Conservation (phyloP, 2,113 vertebrate genomes). For the Silurus meridionalis region DNA sequence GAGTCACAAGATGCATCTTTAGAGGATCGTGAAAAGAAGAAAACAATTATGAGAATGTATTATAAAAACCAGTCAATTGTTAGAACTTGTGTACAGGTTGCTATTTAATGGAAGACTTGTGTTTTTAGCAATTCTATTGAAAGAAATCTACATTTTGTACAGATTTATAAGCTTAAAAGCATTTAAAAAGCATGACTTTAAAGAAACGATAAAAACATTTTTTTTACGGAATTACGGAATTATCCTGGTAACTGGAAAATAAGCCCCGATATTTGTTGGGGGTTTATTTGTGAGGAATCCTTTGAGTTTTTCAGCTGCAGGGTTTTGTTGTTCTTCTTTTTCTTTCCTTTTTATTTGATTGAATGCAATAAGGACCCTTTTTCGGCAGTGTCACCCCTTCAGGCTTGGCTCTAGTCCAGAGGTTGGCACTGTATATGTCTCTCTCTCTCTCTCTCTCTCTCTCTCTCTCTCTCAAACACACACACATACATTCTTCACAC, state of each 20-base stretch:
- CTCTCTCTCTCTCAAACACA: neutral
- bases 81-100: neutral
- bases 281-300: neutral
- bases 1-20: neutral
- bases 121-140: neutral
- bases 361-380: neutral
- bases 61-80: neutral
- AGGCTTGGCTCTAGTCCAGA: conserved; percentile 9
- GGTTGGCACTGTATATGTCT: neutral
- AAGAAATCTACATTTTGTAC: neutral
- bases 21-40: neutral
- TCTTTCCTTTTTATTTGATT: neutral
- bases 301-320: neutral
- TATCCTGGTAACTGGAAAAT: neutral
- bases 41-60: neutral
- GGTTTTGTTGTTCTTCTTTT: neutral
- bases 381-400: conserved; percentile 4
- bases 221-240: neutral
- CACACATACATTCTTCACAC: neutral
- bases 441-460: neutral
- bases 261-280: neutral
- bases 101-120: neutral
- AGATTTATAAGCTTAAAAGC: neutral
- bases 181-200: neutral
- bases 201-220: neutral